A percentile compares a stretch with the other conserved stretches of the same genome.
These are phyloP conservation scores for Ianthella basta DNA, from an alignment of 37 sponge, comb jelly and placozoan species.

Conservation along the genomic window DNA sequence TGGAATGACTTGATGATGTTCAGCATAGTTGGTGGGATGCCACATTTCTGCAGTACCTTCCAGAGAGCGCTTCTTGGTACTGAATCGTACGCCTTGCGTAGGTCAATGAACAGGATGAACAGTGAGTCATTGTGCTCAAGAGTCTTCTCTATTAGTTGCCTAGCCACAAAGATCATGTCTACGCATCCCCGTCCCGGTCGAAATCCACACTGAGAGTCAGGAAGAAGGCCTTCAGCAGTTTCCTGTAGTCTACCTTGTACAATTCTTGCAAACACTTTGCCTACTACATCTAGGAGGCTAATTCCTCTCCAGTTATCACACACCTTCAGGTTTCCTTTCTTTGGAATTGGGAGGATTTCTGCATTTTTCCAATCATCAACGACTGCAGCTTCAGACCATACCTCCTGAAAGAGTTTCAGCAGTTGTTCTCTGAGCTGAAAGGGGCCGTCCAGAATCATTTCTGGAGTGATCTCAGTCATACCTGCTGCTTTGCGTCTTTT, in stretches of 20 bases:
- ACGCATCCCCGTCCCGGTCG: constrained; percentile 15
- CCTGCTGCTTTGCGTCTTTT: constrained; percentile 45
- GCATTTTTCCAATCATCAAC: constrained; percentile 36
- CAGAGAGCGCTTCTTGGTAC: constrained; percentile 6
- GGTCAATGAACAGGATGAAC: constrained; percentile 4
- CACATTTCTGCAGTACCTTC: constrained; percentile 27
- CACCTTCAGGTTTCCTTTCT: background rate
- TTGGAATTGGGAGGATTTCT: constrained; percentile 25
- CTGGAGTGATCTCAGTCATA: constrained; percentile 34
- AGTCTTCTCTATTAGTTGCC: constrained; percentile 19
- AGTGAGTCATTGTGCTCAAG: constrained; percentile 5
- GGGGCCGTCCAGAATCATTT: constrained; percentile 4
- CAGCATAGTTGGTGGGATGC: constrained; percentile 29
- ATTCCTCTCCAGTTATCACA: constrained; percentile 35
- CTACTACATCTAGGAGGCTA: constrained; percentile 19
- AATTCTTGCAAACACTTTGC: background rate
- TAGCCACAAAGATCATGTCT: constrained; percentile 31
- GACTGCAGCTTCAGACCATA: constrained; percentile 24
- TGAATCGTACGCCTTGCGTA: constrained; percentile 36
- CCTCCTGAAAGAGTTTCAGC: constrained; percentile 15
- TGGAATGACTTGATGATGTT: constrained; percentile 17
- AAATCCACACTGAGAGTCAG: constrained; percentile 32
- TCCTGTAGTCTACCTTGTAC: background rate
- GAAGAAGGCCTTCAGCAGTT: constrained; percentile 20
- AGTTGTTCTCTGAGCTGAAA: background rate